Conservation (phyloP, 2,888 invertebrate species). For the Marasmarcha lunaedactyla region DNA sequence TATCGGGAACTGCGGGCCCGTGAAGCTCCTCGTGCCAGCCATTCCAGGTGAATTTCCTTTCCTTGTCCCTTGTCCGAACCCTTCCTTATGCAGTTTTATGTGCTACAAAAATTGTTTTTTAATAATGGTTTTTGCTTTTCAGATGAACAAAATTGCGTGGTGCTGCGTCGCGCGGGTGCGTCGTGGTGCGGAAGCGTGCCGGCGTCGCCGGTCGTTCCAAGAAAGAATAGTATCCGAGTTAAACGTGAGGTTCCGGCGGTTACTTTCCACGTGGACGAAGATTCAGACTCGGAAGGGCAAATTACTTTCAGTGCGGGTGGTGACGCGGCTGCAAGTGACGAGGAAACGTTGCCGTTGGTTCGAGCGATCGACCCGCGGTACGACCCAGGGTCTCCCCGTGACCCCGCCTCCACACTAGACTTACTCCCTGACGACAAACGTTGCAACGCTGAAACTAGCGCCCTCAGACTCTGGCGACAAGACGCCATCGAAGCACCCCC, state of each 20-base stretch:
- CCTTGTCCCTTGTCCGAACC: constrained; percentile 10
- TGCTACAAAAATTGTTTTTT: too few species aligned
- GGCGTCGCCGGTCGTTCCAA: constrained; percentile 39
- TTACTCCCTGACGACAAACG: constrained; percentile 21
- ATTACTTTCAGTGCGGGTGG: constrained; percentile 52
- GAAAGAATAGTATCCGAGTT: constrained; percentile 30
- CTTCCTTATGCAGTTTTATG: too few species aligned
- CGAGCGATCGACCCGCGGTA: constrained; percentile 31
- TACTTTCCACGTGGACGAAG: constrained; percentile 62
- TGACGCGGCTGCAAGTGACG: constrained; percentile 30
- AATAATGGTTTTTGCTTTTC: too few species aligned
- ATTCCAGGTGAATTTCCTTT: constrained; percentile 16
- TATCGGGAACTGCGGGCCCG: too few species aligned
- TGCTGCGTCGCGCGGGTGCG: constrained; percentile 26
- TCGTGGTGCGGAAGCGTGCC: constrained; percentile 28
- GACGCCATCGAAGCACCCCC: constrained; percentile 57
- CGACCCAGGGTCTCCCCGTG: constrained; percentile 45
- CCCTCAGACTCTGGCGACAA: constrained; percentile 57
- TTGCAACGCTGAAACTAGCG: constrained; percentile 59
- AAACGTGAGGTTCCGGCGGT: constrained; percentile 42
- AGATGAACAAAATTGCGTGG: constrained; percentile 51
- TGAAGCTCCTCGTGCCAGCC: too few species aligned
- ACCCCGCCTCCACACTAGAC: constrained; percentile 19
- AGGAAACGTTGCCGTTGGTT: constrained; percentile 77
- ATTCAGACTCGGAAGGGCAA: constrained; percentile 49